Base-by-base conservation (phyloP, 2,888 invertebrate species). In the Pyrrhia umbra region DNA sequence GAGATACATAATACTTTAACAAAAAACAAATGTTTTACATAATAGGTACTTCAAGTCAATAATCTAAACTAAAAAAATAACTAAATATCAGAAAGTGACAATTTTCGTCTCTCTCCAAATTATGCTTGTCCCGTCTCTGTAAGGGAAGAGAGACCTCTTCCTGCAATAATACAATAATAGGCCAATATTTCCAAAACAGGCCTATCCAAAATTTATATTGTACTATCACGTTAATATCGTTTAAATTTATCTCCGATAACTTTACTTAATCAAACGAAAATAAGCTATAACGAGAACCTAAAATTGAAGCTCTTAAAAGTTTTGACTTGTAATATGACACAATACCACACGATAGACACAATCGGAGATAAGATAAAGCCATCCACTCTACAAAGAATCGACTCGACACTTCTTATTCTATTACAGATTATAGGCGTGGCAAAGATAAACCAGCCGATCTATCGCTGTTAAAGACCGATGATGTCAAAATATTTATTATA, bases 401-500 rank as follows among this genome's bases (percentile, higher is more conserved):
- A 47, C 73, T 68, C 68, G 60, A 62, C 76, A 77, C 85, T 81
- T 84, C 85, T 76, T 85, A 84, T 84, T 81, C 81, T 77, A 77
- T 81, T 68, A 82, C 59, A 81, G 73, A 83, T 84, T 79, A 79
- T 62, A 73, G 73, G 68, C 75, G 75, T 56, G 75, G 71, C 46
- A 2, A 59, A 77, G 84, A 87, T 83, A 84, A 82, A 70, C 47
- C 43, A 42, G 20, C 25, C 68, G 73, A 77, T 74, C 79, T 74
- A 83, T 70, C 77, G 59, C 56, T 70, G 5, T 46, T 70, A 68
- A 73, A 80, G 74, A 82, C 68, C 64, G 68, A 68, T 61, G 66
- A 73, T 85, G 90, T 90, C 89, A 88, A 86, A 90, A 90, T 89
- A 88, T 90, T 90, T 90, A 87, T 87, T 84, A 76, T 79, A 79